These are phyloP conservation scores for Pseudorectes ferrugineus DNA, from an alignment of 2,113 vertebrate species.

Conservation along the genomic window DNA sequence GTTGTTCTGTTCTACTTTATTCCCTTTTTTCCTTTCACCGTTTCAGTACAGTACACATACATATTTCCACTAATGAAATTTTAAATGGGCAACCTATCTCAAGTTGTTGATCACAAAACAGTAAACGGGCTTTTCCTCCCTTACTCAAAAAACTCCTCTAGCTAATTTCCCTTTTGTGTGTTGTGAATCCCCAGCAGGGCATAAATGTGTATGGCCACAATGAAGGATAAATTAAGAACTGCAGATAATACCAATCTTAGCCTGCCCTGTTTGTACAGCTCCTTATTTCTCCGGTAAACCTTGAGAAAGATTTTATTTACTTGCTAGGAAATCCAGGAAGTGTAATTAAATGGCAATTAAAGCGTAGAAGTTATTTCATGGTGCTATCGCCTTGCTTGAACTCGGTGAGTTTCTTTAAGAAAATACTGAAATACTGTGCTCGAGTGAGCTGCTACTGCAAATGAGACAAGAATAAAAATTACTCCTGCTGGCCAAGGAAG, in stretches of 20 bases:
- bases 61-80: neutral
- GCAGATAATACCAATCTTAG: neutral
- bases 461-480: slow-evolving; percentile 64
- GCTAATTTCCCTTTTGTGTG: neutral
- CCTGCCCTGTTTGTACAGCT: neutral
- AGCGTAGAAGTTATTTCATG: slow-evolving; percentile 64
- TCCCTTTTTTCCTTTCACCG: neutral
- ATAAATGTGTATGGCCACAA: neutral
- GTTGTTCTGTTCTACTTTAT: neutral
- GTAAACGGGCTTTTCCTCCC: neutral
- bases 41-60: neutral
- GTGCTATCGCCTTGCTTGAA: slow-evolving; percentile 74
- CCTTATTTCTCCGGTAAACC: neutral
- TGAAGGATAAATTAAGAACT: neutral
- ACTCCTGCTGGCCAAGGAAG: slow-evolving; percentile 31
- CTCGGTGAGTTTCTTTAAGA: slow-evolving; percentile 63
- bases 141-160: neutral
- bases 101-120: neutral
- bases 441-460: slow-evolving; percentile 58
- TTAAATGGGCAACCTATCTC: neutral
- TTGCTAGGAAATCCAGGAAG: slow-evolving; percentile 51
- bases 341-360: slow-evolving; percentile 76
- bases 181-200: neutral
- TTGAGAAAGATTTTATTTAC: slow-evolving; percentile 36
- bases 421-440: slow-evolving; percentile 53